Conservation (phyloP, 2,797 vertebrate genomes). For the Okamejei kenojei region DNA sequence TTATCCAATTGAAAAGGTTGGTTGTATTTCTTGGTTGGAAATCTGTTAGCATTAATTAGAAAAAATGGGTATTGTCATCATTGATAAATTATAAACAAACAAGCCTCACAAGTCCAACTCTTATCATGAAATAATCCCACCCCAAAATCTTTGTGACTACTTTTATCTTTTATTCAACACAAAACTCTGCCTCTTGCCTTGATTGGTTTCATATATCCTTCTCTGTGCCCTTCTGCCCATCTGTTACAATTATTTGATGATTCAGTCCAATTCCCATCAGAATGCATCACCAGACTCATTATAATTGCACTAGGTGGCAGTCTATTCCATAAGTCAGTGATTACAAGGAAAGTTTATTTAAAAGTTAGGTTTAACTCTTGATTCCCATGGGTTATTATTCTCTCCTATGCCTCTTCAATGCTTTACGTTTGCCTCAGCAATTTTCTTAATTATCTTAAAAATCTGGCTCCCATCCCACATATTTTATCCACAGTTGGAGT, state of each 20-base stretch:
- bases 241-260: neutral
- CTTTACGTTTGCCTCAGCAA: too few species aligned
- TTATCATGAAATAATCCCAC: neutral
- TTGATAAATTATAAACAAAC: neutral
- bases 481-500: neutral
- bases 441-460: constrained; percentile 11
- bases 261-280: constrained; percentile 15
- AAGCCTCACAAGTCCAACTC: neutral
- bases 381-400: neutral
- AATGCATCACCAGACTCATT: neutral
- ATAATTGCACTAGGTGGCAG: constrained; percentile 28
- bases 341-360: too few species aligned
- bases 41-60: neutral
- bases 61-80: neutral
- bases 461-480: neutral
- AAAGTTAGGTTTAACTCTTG: neutral
- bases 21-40: neutral
- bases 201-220: too few species aligned
- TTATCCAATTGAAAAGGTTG: neutral
- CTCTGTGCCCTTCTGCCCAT: neutral
- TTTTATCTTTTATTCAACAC: neutral
- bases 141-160: neutral
- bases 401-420: neutral
- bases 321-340: constrained; percentile 6
- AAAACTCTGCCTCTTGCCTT: neutral